A percentile compares a stretch with the other conserved stretches of the same genome.
Evolutionary conservation across 1,140 invertebrate species (phyloP).

Genomic region (Colletes latitarsis): DNA sequence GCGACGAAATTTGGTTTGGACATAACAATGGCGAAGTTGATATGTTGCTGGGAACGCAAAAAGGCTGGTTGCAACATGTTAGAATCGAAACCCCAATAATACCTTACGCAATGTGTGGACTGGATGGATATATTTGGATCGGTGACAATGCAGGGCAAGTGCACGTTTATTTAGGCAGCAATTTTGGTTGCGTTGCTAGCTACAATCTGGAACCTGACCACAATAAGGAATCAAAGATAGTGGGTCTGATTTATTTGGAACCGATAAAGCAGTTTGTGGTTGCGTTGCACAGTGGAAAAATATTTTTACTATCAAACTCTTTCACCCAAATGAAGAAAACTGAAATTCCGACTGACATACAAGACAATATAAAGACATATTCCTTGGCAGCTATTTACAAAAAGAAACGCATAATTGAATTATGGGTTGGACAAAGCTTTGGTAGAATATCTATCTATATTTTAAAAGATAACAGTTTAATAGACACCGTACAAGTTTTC

Average conservation of each 20-base stretch:
- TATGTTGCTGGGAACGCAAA: conserved; percentile 83
- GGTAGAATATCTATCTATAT: conserved; percentile 88
- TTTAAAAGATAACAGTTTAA: conserved; percentile 78
- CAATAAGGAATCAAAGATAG: conserved; percentile 82
- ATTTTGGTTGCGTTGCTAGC: conserved; percentile 79
- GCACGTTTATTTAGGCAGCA: conserved; percentile 86
- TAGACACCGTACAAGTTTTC: conserved; percentile 69
- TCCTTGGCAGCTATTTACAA: conserved; percentile 74
- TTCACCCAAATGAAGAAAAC: conserved; percentile 77
- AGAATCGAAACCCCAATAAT: conserved; percentile 82
- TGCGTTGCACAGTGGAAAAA: conserved; percentile 86
- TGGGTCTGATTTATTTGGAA: conserved; percentile 85
- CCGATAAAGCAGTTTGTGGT: conserved; percentile 87
- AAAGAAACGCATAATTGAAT: conserved; percentile 73
- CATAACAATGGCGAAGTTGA: conserved; percentile 87
- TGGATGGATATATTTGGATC: conserved; percentile 90
- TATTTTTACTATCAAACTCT: conserved; percentile 84
- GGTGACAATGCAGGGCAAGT: conserved; percentile 91
- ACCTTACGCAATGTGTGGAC: conserved; percentile 85
- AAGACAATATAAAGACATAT: conserved; percentile 73
- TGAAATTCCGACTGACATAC: conserved; percentile 65
- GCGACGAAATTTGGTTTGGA: conserved; percentile 87
- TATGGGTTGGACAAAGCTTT: conserved; percentile 89
- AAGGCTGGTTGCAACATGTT: conserved; percentile 83
- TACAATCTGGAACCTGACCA: conserved; percentile 81